A percentile compares a stretch with the other conserved stretches of the same genome.
phyloP scores from a whole-genome alignment of 2,113 vertebrate genomes.

The Thamnaconus septentrionalis region DNA sequence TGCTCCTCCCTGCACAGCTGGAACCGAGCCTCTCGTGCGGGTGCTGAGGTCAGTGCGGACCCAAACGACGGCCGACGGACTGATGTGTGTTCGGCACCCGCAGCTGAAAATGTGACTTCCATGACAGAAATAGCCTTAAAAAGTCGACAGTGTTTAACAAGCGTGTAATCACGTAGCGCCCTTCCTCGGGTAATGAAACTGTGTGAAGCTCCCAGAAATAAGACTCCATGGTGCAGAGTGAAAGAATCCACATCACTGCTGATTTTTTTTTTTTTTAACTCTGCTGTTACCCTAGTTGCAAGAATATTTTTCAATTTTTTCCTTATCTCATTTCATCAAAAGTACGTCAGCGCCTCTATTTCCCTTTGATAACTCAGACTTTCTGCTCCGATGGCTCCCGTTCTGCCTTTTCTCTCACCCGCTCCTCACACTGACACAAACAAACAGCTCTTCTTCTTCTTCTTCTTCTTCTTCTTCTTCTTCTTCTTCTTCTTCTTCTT shows the following conservation, averaged over 20 bases:
- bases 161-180: background rate
- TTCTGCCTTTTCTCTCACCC: conserved; percentile 24
- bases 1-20: no score
- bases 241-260: background rate
- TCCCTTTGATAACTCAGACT: background rate
- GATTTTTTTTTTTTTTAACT: background rate
- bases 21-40: no score
- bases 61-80: background rate
- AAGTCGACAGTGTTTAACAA: background rate
- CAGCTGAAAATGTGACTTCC: background rate
- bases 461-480: background rate
- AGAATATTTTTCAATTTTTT: conserved; percentile 7
- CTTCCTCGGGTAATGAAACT: background rate
- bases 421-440: conserved; percentile 43
- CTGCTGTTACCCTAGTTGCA: background rate
- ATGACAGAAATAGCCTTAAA: background rate
- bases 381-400: conserved; percentile 2
- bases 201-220: no score
- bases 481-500: background rate
- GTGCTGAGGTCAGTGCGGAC: background rate
- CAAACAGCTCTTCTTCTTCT: conserved; percentile 41
- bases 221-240: no score
- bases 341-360: background rate
- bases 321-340: conserved; percentile 5
- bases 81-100: background rate